Conservation (phyloP, 2,888 invertebrate species). For the Oxyteleia sp. region DNA sequence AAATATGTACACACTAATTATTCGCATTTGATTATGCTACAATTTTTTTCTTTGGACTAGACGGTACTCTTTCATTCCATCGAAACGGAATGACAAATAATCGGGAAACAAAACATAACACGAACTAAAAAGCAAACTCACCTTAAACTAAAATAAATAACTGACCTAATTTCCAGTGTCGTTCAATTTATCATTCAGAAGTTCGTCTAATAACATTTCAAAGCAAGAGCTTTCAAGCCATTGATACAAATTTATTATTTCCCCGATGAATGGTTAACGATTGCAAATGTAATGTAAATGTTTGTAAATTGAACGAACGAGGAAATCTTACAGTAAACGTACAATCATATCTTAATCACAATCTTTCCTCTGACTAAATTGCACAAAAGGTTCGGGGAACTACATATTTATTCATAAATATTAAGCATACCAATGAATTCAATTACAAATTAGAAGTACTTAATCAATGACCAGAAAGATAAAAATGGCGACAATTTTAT, state of each 20-base stretch:
- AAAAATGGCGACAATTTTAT: neutral
- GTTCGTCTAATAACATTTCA: too few relatives aligned
- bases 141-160: constrained; percentile 36
- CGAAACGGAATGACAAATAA: constrained; percentile 81
- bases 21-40: constrained; percentile 42
- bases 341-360: neutral
- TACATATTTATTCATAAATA: constrained; percentile 2
- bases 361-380: neutral
- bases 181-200: constrained; percentile 21
- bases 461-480: neutral
- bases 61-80: constrained; percentile 83
- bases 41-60: constrained; percentile 82
- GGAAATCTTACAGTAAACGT: neutral
- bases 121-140: constrained; percentile 70
- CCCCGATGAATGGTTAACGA: too few relatives aligned
- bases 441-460: neutral
- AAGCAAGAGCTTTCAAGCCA: too few relatives aligned
- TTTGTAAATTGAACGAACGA: constrained; percentile 2
- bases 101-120: constrained; percentile 77
- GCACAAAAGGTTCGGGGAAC: constrained; percentile 2
- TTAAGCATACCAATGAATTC: neutral
- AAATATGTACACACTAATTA: constrained; percentile 53
- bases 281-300: too few relatives aligned
- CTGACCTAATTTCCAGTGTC: constrained; percentile 11
- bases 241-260: too few relatives aligned